Evolutionary conservation across 2,888 invertebrate genomes (phyloP).

Genomic region (Metalampra italica): DNA sequence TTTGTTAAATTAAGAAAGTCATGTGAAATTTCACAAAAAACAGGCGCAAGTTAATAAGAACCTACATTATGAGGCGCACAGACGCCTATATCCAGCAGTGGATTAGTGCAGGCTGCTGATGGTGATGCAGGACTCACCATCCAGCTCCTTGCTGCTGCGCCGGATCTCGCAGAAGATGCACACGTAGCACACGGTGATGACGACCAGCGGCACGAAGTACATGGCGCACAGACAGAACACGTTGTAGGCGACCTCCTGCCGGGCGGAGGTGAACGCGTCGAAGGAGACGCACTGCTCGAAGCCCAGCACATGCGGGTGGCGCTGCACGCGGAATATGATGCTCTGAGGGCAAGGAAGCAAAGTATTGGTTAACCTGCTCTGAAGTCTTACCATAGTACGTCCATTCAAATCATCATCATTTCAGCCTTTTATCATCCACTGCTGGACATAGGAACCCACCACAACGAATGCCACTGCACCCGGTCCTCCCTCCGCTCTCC

Average conservation of each 20-base stretch:
- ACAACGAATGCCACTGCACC: too few relatives aligned
- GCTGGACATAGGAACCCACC: too few relatives aligned
- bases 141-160: conserved; percentile 79
- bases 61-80: too few relatives aligned
- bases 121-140: conserved; percentile 56
- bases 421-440: too few relatives aligned
- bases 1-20: too few relatives aligned
- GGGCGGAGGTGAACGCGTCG: conserved; percentile 81
- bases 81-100: too few relatives aligned
- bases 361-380: background rate
- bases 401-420: too few relatives aligned
- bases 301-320: conserved; percentile 80
- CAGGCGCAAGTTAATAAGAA: too few relatives aligned
- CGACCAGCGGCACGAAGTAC: conserved; percentile 86
- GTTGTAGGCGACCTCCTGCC: conserved; percentile 84
- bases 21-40: too few relatives aligned
- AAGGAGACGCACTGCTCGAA: conserved; percentile 89
- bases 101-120: too few relatives aligned
- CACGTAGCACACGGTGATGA: conserved; percentile 85
- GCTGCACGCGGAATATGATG: conserved; percentile 83
- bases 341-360: conserved; percentile 68
- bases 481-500: too few relatives aligned
- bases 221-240: conserved; percentile 85
- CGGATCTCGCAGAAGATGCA: conserved; percentile 87
- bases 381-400: too few relatives aligned